Percentiles rank a stretch among this genome's conserved stretches.
phyloP scores from a whole-genome alignment of 2,797 vertebrate genomes.

The Microctenopoma steveboyesi region DNA sequence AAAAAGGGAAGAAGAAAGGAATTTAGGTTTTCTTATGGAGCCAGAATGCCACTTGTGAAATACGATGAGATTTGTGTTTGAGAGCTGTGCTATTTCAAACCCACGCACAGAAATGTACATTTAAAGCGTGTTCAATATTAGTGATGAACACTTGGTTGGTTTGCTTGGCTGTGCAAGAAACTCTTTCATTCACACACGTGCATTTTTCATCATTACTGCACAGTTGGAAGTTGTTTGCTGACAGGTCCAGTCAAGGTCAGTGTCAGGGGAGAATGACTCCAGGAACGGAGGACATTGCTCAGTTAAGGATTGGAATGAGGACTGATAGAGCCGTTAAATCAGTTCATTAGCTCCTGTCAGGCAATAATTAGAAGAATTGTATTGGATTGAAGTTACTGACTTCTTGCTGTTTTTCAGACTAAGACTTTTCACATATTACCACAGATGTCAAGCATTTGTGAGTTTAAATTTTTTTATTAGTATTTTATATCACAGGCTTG shows the following conservation, averaged over 20 bases:
- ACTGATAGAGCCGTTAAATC: conserved; percentile 29
- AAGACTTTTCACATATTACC: too few relatives aligned
- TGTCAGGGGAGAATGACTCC: conserved; percentile 8
- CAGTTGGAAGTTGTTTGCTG: conserved; percentile 27
- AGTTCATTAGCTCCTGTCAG: conserved; percentile 4
- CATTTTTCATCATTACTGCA: conserved; percentile 19
- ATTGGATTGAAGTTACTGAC: conserved; percentile 4
- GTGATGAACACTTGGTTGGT: too few relatives aligned
- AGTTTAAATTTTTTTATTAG: too few relatives aligned
- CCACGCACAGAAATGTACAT: neutral
- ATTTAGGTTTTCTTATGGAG: conserved; percentile 34
- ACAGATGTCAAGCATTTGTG: too few relatives aligned
- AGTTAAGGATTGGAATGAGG: conserved; percentile 29
- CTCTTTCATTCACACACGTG: conserved; percentile 8
- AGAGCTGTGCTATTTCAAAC: neutral
- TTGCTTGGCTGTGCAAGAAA: too few relatives aligned
- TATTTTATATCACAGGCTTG: neutral
- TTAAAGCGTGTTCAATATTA: neutral
- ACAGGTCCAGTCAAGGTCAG: conserved; percentile 31
- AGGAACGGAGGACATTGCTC: conserved; percentile 31
- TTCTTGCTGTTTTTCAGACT: neutral
- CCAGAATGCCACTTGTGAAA: conserved; percentile 32
- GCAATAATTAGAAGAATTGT: conserved; percentile 3
- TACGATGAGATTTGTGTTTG: conserved; percentile 18
- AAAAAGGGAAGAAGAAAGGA: conserved; percentile 11